Evolutionary conservation across 2,797 vertebrate genomes (phyloP).

Genomic region (Tachyglossus aculeatus): DNA sequence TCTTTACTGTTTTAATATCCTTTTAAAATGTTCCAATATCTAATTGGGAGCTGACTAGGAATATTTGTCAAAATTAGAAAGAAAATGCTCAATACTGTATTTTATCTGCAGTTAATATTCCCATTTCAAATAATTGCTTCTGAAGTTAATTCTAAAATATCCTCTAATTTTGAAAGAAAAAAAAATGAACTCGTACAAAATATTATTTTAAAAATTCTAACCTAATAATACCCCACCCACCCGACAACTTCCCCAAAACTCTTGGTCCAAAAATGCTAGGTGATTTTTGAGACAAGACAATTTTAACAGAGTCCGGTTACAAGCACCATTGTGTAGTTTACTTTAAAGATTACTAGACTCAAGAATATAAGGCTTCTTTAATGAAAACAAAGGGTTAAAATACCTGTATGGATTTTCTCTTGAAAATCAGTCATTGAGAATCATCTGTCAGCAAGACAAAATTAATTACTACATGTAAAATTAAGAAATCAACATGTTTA

Average conservation of each 20-base stretch:
- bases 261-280: neutral
- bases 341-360: conserved; percentile 39
- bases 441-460: conserved; percentile 79
- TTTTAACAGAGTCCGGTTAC: neutral
- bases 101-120: neutral
- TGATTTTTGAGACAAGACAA: neutral
- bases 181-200: neutral
- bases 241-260: neutral
- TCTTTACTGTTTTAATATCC: rapidly evolving
- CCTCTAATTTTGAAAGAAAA: neutral
- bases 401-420: conserved; percentile 73
- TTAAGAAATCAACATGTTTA: conserved; percentile 55
- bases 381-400: conserved; percentile 68
- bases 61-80: rapidly evolving
- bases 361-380: conserved; percentile 21
- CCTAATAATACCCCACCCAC: neutral
- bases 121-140: neutral
- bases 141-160: rapidly evolving
- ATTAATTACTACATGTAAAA: conserved; percentile 73
- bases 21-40: neutral
- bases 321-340: rapidly evolving
- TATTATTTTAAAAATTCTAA: neutral
- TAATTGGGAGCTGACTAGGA: rapidly evolving
- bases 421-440: conserved; percentile 73
- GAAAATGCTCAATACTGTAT: rapidly evolving